Base-by-base conservation (phyloP, 2,797 vertebrate genomes). In the Squalus acanthias region DNA sequence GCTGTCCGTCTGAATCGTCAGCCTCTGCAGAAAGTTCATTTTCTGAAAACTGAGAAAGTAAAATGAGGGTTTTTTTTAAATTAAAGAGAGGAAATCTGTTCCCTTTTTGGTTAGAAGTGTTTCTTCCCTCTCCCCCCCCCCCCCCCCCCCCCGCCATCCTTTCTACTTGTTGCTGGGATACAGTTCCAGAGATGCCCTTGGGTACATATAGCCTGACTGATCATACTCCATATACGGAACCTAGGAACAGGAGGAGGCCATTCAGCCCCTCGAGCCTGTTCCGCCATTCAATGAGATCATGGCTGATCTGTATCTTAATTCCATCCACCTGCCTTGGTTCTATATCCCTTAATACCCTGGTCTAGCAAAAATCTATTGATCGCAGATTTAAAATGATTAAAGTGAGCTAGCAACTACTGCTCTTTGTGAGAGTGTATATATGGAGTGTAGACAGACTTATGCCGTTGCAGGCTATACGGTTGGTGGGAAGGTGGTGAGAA, bases 21-120 rank as follows among this genome's bases (percentile, higher is more conserved):
- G 6, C 46, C n/a, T 95, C 24, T 29, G 29, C 69, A 57, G 94
- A 76, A 95, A 29, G 53, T 60, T 76, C 50, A 53, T 50, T 76
- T 95, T 60, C 94, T 72, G 94, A 76, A 95, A 95, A 76, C 50
- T 33, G 94, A 76, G 50, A 57, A 53, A 57, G 46, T 15, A 74
- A 57, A 74, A 74, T 29, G 0, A 15, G 76, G 26, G 20, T 26
- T 29, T 60, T 33, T 33, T 63, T 91, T 22, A 9, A 67, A 67
- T 93, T 24, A 69, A 46, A 69, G 13, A n/a, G 53, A 15, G n/a
- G 10, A 88, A 57, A 13, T 88, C 39, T 20, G 3, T 79, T 79
- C 74, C 74, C 24, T 46, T 82, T 39, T 15, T 20, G 15, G 15
- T 20, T 3, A 22, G 33, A 13, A 39, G n/a, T 3, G 39, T 82